Conservation (phyloP, 2,797 vertebrate genomes). For the Macrochelys suwanniensis region DNA sequence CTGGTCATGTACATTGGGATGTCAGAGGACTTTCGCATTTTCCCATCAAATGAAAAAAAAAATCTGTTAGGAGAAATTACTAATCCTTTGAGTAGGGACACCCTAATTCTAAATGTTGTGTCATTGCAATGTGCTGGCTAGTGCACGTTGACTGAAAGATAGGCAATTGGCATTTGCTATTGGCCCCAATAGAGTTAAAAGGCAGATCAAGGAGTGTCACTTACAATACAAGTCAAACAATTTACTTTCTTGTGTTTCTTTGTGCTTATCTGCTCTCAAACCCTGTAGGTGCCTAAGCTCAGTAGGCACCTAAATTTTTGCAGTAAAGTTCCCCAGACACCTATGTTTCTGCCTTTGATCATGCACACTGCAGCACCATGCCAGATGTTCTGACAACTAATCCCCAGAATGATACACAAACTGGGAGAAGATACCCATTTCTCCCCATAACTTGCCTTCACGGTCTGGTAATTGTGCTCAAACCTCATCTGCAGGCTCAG, state of each 20-base stretch:
- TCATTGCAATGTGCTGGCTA: background rate
- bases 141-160: background rate
- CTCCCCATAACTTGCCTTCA: no score
- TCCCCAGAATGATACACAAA: no score
- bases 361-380: no score
- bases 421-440: no score
- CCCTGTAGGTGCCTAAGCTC: no score
- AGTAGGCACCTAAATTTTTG: no score
- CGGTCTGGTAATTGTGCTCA: no score
- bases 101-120: background rate
- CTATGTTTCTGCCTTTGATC: no score
- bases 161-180: background rate
- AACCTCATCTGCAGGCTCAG: no score
- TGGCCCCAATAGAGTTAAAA: background rate
- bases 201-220: background rate
- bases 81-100: slow-evolving; percentile 13
- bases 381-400: no score
- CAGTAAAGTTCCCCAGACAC: no score
- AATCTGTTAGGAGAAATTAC: slow-evolving; percentile 23
- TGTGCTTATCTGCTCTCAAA: no score
- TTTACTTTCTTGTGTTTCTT: background rate
- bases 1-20: background rate
- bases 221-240: background rate
- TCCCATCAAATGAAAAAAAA: slow-evolving; percentile 38
- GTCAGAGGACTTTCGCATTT: slow-evolving; percentile 31